Evolutionary conservation across 2,888 invertebrate genomes (phyloP).

Genomic region (Pristionchus japonicus): DNA sequence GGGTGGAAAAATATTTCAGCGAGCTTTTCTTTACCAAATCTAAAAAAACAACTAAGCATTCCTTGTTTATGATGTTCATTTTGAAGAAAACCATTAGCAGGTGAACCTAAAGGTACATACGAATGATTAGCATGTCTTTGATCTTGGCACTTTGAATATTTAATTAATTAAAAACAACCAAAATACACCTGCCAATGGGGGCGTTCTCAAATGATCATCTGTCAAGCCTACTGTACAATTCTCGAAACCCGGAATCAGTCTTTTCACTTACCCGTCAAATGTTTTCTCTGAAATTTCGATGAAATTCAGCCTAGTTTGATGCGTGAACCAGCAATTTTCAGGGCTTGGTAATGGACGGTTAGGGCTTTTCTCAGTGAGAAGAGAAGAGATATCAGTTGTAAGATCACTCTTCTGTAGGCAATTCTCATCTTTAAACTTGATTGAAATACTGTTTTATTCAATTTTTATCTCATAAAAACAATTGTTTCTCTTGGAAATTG

Average conservation of each 20-base stretch:
- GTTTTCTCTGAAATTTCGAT: neutral
- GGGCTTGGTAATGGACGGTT: neutral
- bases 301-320: neutral
- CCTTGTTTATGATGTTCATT: no score
- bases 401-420: neutral
- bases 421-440: neutral
- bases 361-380: neutral
- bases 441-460: no score
- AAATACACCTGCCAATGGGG: neutral
- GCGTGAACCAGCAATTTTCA: neutral
- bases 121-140: neutral
- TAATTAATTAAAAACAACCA: neutral
- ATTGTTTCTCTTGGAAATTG: no score
- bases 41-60: no score
- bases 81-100: no score
- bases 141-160: neutral
- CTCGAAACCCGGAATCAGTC: neutral
- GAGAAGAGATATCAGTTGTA: neutral
- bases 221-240: neutral
- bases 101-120: neutral
- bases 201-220: slow-evolving; percentile 8
- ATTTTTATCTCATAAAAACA: no score
- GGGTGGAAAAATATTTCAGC: neutral
- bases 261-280: neutral
- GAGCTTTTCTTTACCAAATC: neutral